Conservation (phyloP, 2,113 vertebrate species). For the Chrysemys picta region DNA sequence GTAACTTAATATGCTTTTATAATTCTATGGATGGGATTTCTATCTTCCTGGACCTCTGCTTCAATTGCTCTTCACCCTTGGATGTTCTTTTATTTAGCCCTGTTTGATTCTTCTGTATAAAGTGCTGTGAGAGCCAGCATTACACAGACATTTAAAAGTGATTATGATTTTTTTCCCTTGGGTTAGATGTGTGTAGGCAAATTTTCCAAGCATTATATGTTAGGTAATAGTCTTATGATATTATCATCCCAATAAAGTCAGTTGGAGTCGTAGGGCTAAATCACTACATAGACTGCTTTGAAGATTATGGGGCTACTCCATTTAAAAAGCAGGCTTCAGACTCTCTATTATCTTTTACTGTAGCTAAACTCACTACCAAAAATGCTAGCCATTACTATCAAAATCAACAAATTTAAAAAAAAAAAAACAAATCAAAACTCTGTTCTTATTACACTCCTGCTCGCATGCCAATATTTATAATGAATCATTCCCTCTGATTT, state of each 20-base stretch:
- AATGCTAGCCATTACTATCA: not conserved
- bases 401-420: not conserved
- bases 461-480: not conserved
- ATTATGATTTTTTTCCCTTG: not conserved
- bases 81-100: not conserved
- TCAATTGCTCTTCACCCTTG: not conserved
- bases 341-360: not conserved
- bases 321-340: not conserved
- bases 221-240: not conserved
- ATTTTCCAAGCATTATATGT: not conserved
- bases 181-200: not conserved
- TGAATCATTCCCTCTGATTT: slow-evolving; percentile 47
- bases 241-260: not conserved
- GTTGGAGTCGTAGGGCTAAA: not conserved
- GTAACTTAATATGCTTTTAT: accelerated
- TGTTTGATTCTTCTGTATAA: not conserved
- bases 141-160: not conserved
- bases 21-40: not conserved
- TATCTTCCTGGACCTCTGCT: not conserved
- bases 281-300: not conserved
- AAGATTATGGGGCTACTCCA: accelerated
- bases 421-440: not conserved
- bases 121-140: not conserved
- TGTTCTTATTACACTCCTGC: not conserved
- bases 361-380: not conserved